phyloP scores from a whole-genome alignment of 2,113 vertebrate genomes.

The Ranitomeya variabilis region DNA sequence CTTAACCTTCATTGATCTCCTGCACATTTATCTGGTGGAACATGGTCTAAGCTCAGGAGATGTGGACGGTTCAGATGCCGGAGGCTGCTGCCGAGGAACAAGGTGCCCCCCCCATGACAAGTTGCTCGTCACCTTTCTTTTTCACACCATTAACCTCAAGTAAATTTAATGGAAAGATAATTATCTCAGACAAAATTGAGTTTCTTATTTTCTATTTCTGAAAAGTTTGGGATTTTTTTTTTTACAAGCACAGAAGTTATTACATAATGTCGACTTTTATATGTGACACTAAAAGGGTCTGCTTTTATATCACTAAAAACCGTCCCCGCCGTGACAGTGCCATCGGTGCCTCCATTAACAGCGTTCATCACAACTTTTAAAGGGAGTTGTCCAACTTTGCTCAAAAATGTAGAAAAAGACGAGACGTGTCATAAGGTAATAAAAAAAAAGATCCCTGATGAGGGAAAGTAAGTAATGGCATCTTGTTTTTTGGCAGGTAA shows the following conservation, averaged over 20 bases:
- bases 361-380: too few species aligned
- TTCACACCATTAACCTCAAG: conserved; percentile 44
- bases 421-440: too few species aligned
- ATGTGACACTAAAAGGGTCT: background rate
- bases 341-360: too few species aligned
- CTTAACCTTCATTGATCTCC: conserved; percentile 48
- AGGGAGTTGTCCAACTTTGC: too few species aligned
- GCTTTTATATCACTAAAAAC: background rate
- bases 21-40: conserved; percentile 32
- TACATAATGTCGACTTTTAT: background rate
- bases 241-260: background rate
- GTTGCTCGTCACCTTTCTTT: conserved; percentile 7
- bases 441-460: too few species aligned
- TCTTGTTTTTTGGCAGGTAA: too few species aligned
- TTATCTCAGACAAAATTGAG: background rate
- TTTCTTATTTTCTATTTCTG: background rate
- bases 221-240: background rate
- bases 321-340: background rate
- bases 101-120: conserved; percentile 34
- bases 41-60: conserved; percentile 2
- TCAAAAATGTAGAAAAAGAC: too few species aligned
- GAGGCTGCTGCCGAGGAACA: background rate
- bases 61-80: conserved; percentile 1
- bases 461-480: too few species aligned
- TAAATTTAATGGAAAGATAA: conserved; percentile 51